Evolutionary conservation across 2,888 invertebrate species (phyloP), one percentile per base, ranked within the genome.

Genomic region (Pandemis heparana): DNA sequence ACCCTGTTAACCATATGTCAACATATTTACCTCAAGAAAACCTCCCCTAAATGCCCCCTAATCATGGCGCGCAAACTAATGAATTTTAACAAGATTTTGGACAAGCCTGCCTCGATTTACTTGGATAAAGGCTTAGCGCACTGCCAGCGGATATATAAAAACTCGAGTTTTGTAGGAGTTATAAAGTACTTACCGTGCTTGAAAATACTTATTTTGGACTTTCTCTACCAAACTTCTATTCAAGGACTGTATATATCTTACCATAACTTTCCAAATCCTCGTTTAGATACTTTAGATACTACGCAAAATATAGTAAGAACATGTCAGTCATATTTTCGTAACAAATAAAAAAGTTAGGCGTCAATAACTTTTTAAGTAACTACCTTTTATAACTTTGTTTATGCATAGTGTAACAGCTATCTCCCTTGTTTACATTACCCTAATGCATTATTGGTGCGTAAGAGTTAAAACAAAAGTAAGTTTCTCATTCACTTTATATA

Each of bases 51-150:
- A 70, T 65, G 69, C 59, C 70, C 70, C 74, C 43, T 74, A 70
- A 74, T 70, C 70, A 70, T 51, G 59, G 23, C 63, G 60, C 59
- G 70, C 65, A 74, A 74, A 74, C 74, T 74, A 74, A 74, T 74
- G 74, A 74, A 74, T 74, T 74, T 74, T 74, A 74, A 74, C 69
- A 70, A 74, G 74, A 65, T 70, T 74, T 74, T 74, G 65, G 65
- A 70, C 69, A 60, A 74, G 65, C 74, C 69, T 38, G 38, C 46
- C 69, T 60, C 70, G 60, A 41, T 74, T 74, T 74, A 65, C 69
- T 61, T 8, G 43, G 64, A 48, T 66, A 53, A 59, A 60, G 64
- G 70, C 48, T 48, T 68, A 39, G 63, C n/a, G 46, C 41, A 60
- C 46, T 73, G 63, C 14, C 5, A 12, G 73, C 72, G 63, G n/a